Percentiles rank a stretch among this genome's conserved stretches.
Evolutionary conservation across 1,140 invertebrate genomes (phyloP).

Genomic region (Lepidostoma basale): DNA sequence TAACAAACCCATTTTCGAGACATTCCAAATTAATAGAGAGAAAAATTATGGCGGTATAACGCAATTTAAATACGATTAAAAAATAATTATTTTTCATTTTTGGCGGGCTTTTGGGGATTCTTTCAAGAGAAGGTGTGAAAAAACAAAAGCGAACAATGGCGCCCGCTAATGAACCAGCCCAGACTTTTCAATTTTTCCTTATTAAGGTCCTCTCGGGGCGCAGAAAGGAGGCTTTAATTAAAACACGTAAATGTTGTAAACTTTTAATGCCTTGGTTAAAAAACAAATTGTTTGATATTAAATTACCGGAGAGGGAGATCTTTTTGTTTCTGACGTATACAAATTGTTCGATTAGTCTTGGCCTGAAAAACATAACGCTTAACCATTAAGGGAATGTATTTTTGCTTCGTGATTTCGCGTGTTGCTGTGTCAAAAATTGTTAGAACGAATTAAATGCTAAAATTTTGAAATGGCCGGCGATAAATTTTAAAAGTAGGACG

Average conservation of each 20-base stretch:
- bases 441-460: too few relatives aligned
- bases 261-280: slow-evolving; percentile 21
- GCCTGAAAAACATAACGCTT: slow-evolving; percentile 9
- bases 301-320: slow-evolving; percentile 3
- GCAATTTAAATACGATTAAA: slow-evolving; percentile 13
- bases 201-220: slow-evolving; percentile 14
- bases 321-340: slow-evolving; percentile 30
- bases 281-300: slow-evolving; percentile 31
- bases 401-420: slow-evolving; percentile 4
- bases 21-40: background rate
- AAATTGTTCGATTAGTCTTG: slow-evolving; percentile 29
- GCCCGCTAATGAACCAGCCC: slow-evolving; percentile 27
- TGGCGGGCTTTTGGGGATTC: background rate
- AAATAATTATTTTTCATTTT: slow-evolving; percentile 12
- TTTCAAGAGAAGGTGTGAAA: slow-evolving; percentile 23
- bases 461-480: too few relatives aligned
- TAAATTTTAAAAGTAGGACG: too few relatives aligned
- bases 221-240: slow-evolving; percentile 11
- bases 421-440: background rate
- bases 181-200: slow-evolving; percentile 33
- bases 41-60: background rate
- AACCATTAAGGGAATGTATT: slow-evolving; percentile 11
- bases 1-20: too few relatives aligned
- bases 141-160: slow-evolving; percentile 16
- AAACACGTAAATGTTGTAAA: slow-evolving; percentile 34